Evolutionary conservation across 1,140 invertebrate genomes (phyloP).

Genomic region (Acyrthosiphon pisum): DNA sequence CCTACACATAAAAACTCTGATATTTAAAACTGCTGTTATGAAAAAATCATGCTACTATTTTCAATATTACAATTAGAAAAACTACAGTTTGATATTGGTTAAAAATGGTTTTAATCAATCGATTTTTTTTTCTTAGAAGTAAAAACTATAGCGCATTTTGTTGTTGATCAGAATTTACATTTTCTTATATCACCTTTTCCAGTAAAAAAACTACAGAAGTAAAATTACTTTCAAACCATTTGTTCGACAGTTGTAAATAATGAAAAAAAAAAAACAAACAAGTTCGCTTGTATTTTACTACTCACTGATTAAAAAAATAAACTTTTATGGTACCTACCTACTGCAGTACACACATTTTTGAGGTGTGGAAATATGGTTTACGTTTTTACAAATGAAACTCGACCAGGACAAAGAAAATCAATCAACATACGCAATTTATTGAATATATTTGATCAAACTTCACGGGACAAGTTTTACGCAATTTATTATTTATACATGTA

Average conservation of each 20-base stretch:
- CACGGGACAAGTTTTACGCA: neutral
- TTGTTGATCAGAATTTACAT: neutral
- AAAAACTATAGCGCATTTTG: neutral
- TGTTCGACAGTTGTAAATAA: neutral
- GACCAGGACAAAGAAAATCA: neutral
- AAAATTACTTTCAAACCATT: neutral
- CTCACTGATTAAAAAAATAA: constrained; percentile 35
- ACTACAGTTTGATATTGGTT: neutral
- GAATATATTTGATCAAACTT: neutral
- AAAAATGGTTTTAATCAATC: neutral
- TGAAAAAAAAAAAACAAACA: neutral
- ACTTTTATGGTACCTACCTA: constrained; percentile 8
- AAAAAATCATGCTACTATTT: neutral
- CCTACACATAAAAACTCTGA: neutral
- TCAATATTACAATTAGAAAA: neutral
- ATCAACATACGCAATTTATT: neutral
- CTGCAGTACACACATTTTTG: neutral
- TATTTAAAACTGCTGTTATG: neutral
- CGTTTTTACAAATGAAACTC: neutral
- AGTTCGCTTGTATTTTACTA: neutral
- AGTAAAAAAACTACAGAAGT: neutral
- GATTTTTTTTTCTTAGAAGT: neutral
- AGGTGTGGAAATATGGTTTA: neutral
- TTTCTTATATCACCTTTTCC: neutral
- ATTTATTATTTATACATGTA: neutral